These are phyloP conservation scores for Ispidina picta DNA, from an alignment of 2,797 vertebrate genomes.

Conservation along the genomic window DNA sequence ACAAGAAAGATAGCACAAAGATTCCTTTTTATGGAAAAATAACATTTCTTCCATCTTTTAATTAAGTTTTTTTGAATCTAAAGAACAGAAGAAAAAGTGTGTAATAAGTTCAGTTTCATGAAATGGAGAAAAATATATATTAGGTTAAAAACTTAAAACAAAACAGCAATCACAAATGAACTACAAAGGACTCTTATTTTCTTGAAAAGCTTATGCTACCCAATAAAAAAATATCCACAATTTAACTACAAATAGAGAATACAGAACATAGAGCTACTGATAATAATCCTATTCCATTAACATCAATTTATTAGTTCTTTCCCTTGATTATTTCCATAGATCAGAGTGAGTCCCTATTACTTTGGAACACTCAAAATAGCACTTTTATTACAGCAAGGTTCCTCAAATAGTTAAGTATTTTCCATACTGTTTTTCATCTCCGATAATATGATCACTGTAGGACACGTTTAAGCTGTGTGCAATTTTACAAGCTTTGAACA, in stretches of 20 bases:
- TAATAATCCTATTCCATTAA: background rate
- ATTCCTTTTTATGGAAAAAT: background rate
- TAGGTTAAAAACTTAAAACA: background rate
- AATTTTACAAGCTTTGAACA: constrained; percentile 29
- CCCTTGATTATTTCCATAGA: background rate
- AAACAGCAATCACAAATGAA: background rate
- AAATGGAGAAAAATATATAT: background rate
- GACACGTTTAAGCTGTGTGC: background rate
- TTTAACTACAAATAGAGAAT: background rate
- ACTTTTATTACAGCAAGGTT: background rate
- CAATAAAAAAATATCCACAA: background rate
- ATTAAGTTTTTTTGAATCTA: background rate
- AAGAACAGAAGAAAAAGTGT: background rate
- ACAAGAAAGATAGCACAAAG: background rate
- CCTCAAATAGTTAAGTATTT: background rate
- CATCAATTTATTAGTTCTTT: background rate
- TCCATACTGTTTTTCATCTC: background rate
- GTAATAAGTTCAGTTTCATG: background rate
- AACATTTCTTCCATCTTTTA: background rate
- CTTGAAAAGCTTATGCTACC: background rate
- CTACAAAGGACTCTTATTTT: background rate
- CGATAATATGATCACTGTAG: constrained; percentile 3
- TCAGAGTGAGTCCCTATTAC: background rate
- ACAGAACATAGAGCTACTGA: background rate
- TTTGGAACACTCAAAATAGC: background rate